Conservation (phyloP, 1,140 invertebrate genomes). For the Drosophila cardini region DNA sequence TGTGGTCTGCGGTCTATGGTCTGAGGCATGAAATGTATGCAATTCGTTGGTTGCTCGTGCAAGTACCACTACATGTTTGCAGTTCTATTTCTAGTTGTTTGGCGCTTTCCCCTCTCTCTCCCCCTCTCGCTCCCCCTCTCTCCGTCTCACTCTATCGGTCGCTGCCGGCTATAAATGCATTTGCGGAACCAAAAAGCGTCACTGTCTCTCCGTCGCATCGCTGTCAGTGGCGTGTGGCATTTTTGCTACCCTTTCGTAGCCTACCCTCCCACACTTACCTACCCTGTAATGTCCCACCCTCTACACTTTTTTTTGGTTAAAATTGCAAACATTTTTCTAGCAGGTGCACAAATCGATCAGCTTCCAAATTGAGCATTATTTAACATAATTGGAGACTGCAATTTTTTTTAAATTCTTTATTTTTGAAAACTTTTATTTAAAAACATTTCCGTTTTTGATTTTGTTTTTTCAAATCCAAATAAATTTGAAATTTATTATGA, state of each 20-base stretch:
- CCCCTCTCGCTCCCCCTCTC: conserved; percentile 8
- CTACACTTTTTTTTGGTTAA: conserved; percentile 7
- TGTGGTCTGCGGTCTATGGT: not conserved
- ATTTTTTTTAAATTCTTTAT: too few species aligned
- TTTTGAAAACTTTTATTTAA: not conserved
- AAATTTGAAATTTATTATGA: conserved; percentile 2
- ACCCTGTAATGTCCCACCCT: too few species aligned
- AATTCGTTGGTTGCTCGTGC: conserved; percentile 15
- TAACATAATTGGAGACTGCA: conserved; percentile 15
- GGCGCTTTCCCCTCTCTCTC: conserved; percentile 48
- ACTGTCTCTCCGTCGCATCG: conserved; percentile 38
- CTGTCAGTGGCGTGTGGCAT: conserved; percentile 14
- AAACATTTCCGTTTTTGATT: not conserved
- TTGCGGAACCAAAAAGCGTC: conserved; percentile 77
- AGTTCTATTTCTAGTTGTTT: conserved; percentile 78
- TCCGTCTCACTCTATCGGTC: not conserved
- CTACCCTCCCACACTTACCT: not conserved
- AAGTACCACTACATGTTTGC: conserved; percentile 48
- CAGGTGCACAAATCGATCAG: conserved; percentile 55
- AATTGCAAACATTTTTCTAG: conserved; percentile 32
- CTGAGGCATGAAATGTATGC: conserved; percentile 21
- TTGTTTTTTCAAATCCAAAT: not conserved
- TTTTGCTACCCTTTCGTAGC: not conserved
- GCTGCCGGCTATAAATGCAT: conserved; percentile 64
- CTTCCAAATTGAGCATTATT: conserved; percentile 54